Base-by-base conservation (phyloP, 2,113 vertebrate species). In the Spilogale gracilis region DNA sequence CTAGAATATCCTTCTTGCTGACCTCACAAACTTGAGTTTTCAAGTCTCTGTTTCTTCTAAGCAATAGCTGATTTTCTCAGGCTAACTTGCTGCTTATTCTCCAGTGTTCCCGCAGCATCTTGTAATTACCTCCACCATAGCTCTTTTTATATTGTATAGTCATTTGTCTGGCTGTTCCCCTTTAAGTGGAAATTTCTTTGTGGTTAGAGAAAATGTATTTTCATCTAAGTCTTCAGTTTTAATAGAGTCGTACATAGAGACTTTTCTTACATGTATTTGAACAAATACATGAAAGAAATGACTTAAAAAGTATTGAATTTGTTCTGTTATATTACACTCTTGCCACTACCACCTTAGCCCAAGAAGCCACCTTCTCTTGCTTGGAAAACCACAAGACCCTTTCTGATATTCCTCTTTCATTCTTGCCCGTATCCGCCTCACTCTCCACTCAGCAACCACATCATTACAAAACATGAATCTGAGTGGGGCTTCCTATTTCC, bases 221-320 rank as follows among this genome's bases (percentile, higher is more conserved):
- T 87, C n/a, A 97, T 63, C 6, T 65, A 71, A 25, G 48, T 78
- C 8, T 48, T 92, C 48, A 50, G n/a, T 83, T 93, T 96, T 94
- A 87, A 81, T 32, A 86, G 13, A 58, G 21, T 94, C 48, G 9
- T 87, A 78, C 4, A n/a, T 14, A 58, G 32, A 79, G 50, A 88
- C 12, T 81, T 30, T 87, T 90, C 27, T 20, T 82, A 67, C 7
- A 32, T 63, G 16, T 63, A 54, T 23, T 60, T 93, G 18, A 94
- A 84, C 11, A 91, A 93, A 60, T 69, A 91, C 94, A 69, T 91
- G 30, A 76, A 94, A 81, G 8, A 63, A 67, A 85, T 87, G 30
- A 65, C 65, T 69, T 73, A 4, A 96, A 52, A 85, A 85, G 18
- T 25, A 11, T 78, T 9, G 17, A 61, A 6, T 52, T 91, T 85